Evolutionary conservation across 2,888 invertebrate genomes (phyloP), one percentile per base, ranked within the genome.

Genomic region (Eupithecia inturbata): DNA sequence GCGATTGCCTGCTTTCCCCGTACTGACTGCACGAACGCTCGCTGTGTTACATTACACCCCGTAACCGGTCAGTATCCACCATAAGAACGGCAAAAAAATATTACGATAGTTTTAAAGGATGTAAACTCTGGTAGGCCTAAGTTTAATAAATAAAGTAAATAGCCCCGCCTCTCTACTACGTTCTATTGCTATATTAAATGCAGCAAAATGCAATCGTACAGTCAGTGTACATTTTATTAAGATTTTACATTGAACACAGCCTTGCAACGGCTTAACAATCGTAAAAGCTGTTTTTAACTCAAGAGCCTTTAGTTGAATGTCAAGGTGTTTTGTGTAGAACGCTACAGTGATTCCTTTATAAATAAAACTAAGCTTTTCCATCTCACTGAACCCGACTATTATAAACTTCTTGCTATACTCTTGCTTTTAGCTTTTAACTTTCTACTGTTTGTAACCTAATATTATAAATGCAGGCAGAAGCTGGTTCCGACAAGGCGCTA

Each of bases 281-380:
- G 63, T 77, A 74, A 77, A 76, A 72, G 74, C 77, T 72, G 74
- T 78, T 78, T 78, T 77, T 78, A 75, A 70, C 73, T 75, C 66
- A 63, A 75, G 76, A 71, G 72, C 36, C 67, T 74, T 74, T 67
- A 71, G 69, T 41, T 73, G 68, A 76, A 80, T 78, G 78, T 80
- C 80, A 78, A 79, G 78, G 77, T 75, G 66, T 71, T n/a, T 77
- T 64, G 63, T 64, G 26, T 69, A 49, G 71, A 80, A 72, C 39
- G 72, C 67, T 77, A 31, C 57, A 57, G 57, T 64, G 72, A 74
- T 64, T 75, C 66, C 68, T 71, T 68, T 73, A 45, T 68, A 71
- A 71, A 76, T 72, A 72, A 70, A 66, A 22, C 60, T 64, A 68
- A 69, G 72, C 53, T 75, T 70, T 72, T 41, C 31, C 2, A 36